phyloP scores from a whole-genome alignment of 2,797 vertebrate species.

The Syngnathus rostellatus region DNA sequence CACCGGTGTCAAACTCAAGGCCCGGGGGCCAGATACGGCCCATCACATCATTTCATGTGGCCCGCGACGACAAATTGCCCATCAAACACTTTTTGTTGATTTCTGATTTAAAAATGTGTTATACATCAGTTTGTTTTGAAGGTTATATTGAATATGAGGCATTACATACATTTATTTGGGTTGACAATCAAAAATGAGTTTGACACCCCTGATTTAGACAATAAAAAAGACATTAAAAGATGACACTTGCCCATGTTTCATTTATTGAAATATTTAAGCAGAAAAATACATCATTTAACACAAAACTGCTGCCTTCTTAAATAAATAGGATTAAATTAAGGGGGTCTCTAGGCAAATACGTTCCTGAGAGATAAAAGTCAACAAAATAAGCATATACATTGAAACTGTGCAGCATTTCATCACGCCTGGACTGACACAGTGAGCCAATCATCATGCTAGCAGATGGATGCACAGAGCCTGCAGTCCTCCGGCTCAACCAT shows the following conservation, averaged over 20 bases:
- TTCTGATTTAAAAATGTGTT: too few relatives aligned
- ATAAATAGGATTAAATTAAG: conserved; percentile 47
- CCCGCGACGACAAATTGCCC: too few relatives aligned
- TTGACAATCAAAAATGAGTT: too few relatives aligned
- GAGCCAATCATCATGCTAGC: background rate
- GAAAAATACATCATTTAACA: conserved; percentile 20
- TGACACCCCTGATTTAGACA: background rate
- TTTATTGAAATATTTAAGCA: conserved; percentile 52
- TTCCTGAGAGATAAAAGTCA: conserved; percentile 50
- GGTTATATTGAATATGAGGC: too few relatives aligned
- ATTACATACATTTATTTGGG: too few relatives aligned
- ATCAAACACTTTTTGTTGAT: too few relatives aligned
- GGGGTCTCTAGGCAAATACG: conserved; percentile 24
- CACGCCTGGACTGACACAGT: background rate
- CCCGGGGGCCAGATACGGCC: too few relatives aligned
- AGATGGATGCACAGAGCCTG: conserved; percentile 10
- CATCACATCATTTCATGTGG: too few relatives aligned
- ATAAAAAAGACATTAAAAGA: background rate
- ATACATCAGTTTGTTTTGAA: too few relatives aligned
- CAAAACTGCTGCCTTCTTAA: conserved; percentile 30
- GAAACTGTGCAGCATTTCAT: conserved; percentile 44
- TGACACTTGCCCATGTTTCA: conserved; percentile 5
- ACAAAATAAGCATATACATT: conserved; percentile 17
- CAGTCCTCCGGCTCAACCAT: conserved; percentile 7
- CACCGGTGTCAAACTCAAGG: too few relatives aligned